These are phyloP conservation scores for Alca torda DNA, from an alignment of 2,797 vertebrate species.

Conservation along the genomic window DNA sequence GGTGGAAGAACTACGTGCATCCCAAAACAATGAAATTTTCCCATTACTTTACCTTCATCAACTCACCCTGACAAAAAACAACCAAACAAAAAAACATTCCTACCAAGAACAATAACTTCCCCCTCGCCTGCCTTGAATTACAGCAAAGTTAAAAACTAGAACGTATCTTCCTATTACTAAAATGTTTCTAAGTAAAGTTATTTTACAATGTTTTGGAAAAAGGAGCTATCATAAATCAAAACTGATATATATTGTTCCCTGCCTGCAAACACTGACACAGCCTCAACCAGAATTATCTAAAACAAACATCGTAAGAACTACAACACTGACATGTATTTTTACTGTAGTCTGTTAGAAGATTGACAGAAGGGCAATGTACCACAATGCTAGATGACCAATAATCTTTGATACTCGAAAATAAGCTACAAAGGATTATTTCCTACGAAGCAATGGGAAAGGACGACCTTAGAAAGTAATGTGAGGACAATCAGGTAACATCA, in stretches of 20 bases:
- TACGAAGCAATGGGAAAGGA: neutral
- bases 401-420: neutral
- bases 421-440: neutral
- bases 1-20: neutral
- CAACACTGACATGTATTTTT: neutral
- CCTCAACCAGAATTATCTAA: neutral
- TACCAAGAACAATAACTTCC: rapidly evolving
- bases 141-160: neutral
- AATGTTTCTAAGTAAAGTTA: neutral
- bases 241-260: neutral
- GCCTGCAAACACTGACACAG: neutral
- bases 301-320: neutral
- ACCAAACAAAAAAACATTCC: neutral
- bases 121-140: neutral
- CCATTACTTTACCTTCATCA: neutral
- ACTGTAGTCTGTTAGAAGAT: neutral
- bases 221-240: neutral
- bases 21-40: neutral
- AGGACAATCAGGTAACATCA: neutral
- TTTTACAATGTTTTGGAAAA: neutral
- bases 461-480: neutral
- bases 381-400: neutral
- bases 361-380: neutral
- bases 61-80: neutral
- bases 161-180: neutral